Base-by-base conservation (phyloP, 2,113 vertebrate species). In the Rhynchomys soricoides region DNA sequence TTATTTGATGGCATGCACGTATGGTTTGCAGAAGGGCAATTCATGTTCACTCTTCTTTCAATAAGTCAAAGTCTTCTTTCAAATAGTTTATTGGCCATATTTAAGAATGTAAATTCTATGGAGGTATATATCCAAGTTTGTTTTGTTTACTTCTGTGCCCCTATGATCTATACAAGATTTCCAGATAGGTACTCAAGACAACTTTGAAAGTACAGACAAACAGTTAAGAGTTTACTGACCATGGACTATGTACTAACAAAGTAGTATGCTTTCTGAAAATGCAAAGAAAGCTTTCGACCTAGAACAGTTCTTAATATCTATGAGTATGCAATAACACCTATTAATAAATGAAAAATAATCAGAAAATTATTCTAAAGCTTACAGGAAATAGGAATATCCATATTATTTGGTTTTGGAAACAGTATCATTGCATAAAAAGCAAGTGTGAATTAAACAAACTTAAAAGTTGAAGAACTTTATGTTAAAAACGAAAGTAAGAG, bases 141-240 rank as follows among this genome's bases (percentile, higher is more conserved):
- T 93, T 97, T 95, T 86, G 15, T 88, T 90, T 34, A 86, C 34
- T 92, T 95, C 10, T 34, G 37, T 91, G 75, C 79, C 10, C 43
- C 43, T 68, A 31, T 45, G 8, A 92, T 45, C 95, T 71, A 50
- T 85, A 88, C 17, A 71, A 82, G 64, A 26, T 13, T 85, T 94
- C 12, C 43, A 94, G 70, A 90, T 1, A 95, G 59, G 31, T 24
- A 3, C 3, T 55, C 48, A 62, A 50, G 48, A 87, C 91, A 78
- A 86, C n/a, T 83, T 95, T 92, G 45, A 55, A 93, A 70, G 34
- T 64, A 82, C 43, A 81, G 11, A 88, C 3, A 86, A 43, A 62
- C 17, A 78, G 71, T 94, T 15, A 52, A 89, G 52, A 81, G 26
- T n/a, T 94, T 90, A 48, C 34, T 83, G 55, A 92, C 4, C 16